Base-by-base conservation (phyloP, 2,888 invertebrate genomes). In the Chalcis sispes region DNA sequence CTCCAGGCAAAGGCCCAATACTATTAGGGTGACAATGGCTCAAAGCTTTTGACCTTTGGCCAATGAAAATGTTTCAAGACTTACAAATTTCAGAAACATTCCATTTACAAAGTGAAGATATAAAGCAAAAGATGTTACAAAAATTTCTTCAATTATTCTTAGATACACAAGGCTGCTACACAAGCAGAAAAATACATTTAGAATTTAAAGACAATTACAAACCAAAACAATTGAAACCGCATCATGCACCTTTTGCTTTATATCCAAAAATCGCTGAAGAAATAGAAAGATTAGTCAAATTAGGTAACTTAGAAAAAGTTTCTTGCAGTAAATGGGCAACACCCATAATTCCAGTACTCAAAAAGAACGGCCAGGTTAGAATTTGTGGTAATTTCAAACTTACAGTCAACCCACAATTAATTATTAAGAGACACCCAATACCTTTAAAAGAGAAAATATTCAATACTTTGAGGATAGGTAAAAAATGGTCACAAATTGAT, bases 401-500 rank as follows among this genome's bases (percentile, higher is more conserved):
- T 8, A 54, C 70, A 3, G 2, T 42, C 18, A 75, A 75, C 0
- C 62, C 52, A 0, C 10, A 29, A 13, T 4, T 75, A n/a, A 27
- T 75, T 3, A 25, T 40, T 20, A 54, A 75, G 13, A 70, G 25
- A 64, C 36, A 59, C 13, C 67, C 59, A 25, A 25, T 70, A 2
- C 70, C 69, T n/a, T 36, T 42, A 8, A 75, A 64, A 3, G 20
- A 62, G 25, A 13, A 75, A 70, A 18, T 72, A 54, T 76, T 76
- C 29, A 18, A 27, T 1, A 29, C 13, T 18, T 40, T 76, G 5
- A 48, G 75, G 25, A 59, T 58, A 1, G 75, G 72, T 8, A 18
- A 15, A n/a, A 58, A 40, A 10, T 76, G 59, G 54, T 42, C 72
- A 0, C 61, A 75, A 27, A 10, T 78, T 1, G 72, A 71, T 29